Conservation (phyloP, 2,113 vertebrate genomes). For the Illadopsis cleaveri region DNA sequence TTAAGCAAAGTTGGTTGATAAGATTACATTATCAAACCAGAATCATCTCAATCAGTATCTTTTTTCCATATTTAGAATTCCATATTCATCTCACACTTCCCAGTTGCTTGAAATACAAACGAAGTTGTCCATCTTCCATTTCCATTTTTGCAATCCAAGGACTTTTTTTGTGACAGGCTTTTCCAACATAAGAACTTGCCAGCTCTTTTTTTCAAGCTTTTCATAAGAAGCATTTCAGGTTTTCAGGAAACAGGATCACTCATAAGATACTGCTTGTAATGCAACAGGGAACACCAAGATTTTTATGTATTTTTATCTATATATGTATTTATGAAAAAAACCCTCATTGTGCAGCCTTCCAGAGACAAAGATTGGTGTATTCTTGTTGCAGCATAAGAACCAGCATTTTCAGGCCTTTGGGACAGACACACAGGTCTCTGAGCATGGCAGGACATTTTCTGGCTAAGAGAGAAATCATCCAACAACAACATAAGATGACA, state of each 20-base stretch:
- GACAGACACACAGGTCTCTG: slow-evolving; percentile 50
- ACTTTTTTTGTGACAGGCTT: not conserved
- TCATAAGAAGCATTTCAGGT: not conserved
- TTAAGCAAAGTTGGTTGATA: not conserved
- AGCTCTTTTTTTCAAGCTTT: slow-evolving; percentile 6
- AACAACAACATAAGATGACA: slow-evolving; percentile 54
- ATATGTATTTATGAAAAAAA: not conserved
- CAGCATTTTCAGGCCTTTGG: slow-evolving; percentile 63
- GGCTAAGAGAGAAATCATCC: slow-evolving; percentile 69
- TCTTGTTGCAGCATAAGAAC: slow-evolving; percentile 50
- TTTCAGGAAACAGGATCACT: not conserved
- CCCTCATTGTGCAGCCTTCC: slow-evolving; percentile 17
- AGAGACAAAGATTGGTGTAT: slow-evolving; percentile 17
- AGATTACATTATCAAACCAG: slow-evolving; percentile 24
- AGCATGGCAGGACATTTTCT: slow-evolving; percentile 55
- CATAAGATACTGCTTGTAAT: not conserved
- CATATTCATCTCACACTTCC: not conserved
- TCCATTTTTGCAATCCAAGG: not conserved
- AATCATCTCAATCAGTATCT: not conserved
- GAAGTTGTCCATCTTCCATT: not conserved
- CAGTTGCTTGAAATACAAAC: not conserved
- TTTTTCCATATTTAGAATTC: not conserved
- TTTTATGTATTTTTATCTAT: not conserved
- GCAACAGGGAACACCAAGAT: not conserved
- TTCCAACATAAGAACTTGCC: not conserved